Conservation (phyloP, 2,888 invertebrate genomes). For the Tupiocoris notatus region DNA sequence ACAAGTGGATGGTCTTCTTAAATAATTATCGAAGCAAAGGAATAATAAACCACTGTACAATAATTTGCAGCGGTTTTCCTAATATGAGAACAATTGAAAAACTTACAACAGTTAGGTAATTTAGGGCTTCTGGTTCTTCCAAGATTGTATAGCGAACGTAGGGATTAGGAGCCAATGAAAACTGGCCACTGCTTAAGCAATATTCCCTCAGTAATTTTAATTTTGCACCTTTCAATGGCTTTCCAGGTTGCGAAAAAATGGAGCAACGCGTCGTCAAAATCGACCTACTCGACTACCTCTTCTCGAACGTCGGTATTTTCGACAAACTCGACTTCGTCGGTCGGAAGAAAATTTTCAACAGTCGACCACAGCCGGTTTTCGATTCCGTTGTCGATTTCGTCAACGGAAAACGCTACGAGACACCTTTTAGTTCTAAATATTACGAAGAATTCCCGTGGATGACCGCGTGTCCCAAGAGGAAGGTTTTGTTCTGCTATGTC, state of each 20-base stretch:
- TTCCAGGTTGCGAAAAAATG: conserved; percentile 4
- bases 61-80: no score
- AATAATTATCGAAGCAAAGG: no score
- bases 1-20: no score
- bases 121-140: no score
- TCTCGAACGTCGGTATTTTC: conserved; percentile 32
- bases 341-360: conserved; percentile 25
- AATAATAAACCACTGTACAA: no score
- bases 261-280: conserved; percentile 33
- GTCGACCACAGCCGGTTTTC: conserved; percentile 26
- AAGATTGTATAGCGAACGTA: no score
- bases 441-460: conserved; percentile 32
- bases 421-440: conserved; percentile 18
- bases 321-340: conserved; percentile 6
- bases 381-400: conserved; percentile 18
- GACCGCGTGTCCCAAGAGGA: conserved; percentile 33
- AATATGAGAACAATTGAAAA: no score
- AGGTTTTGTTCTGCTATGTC: conserved; percentile 30
- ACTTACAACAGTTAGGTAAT: no score
- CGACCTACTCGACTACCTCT: conserved; percentile 22
- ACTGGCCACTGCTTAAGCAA: no score
- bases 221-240: no score
- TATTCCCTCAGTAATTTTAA: no score
- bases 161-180: no score
- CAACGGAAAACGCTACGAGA: conserved; percentile 11